Base-by-base conservation (phyloP, 2,113 vertebrate genomes). In the Loxodonta africana region DNA sequence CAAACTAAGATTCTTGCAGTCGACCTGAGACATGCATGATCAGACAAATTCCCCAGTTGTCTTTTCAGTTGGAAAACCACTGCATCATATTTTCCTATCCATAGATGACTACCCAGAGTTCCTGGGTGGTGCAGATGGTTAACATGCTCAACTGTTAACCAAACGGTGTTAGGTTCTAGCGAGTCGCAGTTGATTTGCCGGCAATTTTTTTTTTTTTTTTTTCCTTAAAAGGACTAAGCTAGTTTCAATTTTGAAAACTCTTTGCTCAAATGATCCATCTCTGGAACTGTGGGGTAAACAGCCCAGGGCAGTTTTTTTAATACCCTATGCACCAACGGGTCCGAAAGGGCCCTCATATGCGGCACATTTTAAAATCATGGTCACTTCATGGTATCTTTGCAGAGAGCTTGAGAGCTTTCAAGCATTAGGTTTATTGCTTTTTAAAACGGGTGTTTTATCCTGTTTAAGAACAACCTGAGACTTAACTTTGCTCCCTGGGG, bases 291-390 rank as follows among this genome's bases (percentile, higher is more conserved):
- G 15, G 9, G 23, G 3, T 63, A 62, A 51, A 14, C 20, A 15
- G 51, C 83, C 28, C 33, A 57, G 84, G 67, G 28, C 1, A 0
- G 25, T 41, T 57, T 14, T 57, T 17, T 37, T 37, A 37, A 10
- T 7, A 5, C 76, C 57, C 41, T 73, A 25, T 10, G 33, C 3
- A 48, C 77, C 37, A 3, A 0, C 11, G n/a, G 73, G 44, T 25
- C 33, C 33, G 1, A 0, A 9, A 48, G 69, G 53, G 30, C 20
- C 25, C 28, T 3, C 7, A 1, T 15, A 2, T 28, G 71, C 1
- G 2, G 23, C 6, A 12, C 0, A 6, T 76, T 87, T 88, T 92
- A 60, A 84, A 90, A 60, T 84, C 9, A 17, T 1, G 11, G 14
- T 48, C 57, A 5, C 51, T n/a, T 63, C 8, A 0, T 12, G 26